A percentile compares a stretch with the other conserved stretches of the same genome.
Conservation (phyloP, 2,797 vertebrate genomes). For the Knipowitschia caucasica region DNA sequence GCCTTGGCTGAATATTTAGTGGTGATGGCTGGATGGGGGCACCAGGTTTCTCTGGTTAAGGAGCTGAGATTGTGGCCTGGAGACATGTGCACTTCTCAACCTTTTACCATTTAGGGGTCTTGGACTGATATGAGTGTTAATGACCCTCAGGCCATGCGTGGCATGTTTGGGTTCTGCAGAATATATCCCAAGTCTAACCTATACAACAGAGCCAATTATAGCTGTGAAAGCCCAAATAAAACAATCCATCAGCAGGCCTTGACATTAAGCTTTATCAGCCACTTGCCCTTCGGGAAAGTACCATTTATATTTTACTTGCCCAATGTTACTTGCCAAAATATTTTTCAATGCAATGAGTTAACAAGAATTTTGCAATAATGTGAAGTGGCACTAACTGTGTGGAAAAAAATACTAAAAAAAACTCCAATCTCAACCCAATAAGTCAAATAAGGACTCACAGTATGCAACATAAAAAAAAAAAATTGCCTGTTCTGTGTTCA, state of each 20-base stretch:
- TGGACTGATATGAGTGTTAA: constrained; percentile 77
- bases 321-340: no score
- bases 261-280: no score
- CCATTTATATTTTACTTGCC: no score
- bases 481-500: no score
- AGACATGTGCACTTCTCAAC: constrained; percentile 67
- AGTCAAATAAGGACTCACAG: no score
- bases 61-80: constrained; percentile 54
- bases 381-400: no score
- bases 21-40: constrained; percentile 51
- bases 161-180: constrained; percentile 83
- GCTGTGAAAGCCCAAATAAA: constrained; percentile 80
- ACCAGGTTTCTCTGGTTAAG: constrained; percentile 55
- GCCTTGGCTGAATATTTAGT: constrained; percentile 79
- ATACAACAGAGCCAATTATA: constrained; percentile 80
- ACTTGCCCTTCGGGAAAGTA: no score
- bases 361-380: no score
- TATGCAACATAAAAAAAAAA: no score
- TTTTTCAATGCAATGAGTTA: no score
- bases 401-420: no score
- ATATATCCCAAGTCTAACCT: constrained; percentile 81
- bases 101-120: constrained; percentile 78
- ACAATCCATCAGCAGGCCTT: constrained; percentile 77
- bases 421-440: no score
- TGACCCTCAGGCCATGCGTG: constrained; percentile 76